Evolutionary conservation across 2,888 invertebrate species (phyloP).

Genomic region (Scelioninae gen. 1): DNA sequence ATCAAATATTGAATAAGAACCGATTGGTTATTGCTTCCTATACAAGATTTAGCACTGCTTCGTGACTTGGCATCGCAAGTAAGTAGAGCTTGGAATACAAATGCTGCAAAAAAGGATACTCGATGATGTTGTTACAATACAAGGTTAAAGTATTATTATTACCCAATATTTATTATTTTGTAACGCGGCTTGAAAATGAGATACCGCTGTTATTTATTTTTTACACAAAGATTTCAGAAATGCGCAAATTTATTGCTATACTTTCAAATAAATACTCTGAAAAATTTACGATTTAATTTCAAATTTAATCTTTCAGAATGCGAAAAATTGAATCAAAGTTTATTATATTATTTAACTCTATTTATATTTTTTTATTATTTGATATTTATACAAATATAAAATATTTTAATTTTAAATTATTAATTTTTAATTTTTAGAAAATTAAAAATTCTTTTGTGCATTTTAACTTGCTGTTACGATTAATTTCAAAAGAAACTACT

Average conservation of each 20-base stretch:
- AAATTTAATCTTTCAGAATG: not conserved
- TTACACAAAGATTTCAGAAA: no score
- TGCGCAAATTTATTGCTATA: no score
- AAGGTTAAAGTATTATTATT: not conserved
- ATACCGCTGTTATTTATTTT: not conserved
- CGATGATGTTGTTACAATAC: conserved; percentile 1
- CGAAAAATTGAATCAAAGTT: not conserved
- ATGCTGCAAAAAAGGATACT: not conserved
- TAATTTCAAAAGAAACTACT: conserved; percentile 20
- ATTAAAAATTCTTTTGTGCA: no score
- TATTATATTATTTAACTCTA: not conserved
- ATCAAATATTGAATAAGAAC: conserved; percentile 16
- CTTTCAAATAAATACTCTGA: no score
- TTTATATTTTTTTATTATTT: no score
- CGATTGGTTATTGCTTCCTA: conserved; percentile 18
- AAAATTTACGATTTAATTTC: not conserved
- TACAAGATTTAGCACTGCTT: conserved; percentile 12
- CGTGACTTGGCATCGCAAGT: conserved; percentile 26
- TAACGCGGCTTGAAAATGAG: not conserved
- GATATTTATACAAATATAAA: no score
- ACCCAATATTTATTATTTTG: conserved; percentile 10
- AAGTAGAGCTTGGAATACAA: conserved; percentile 8
- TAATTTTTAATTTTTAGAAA: no score
- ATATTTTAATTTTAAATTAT: no score
- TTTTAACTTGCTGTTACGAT: not conserved